Percentiles rank a stretch among this genome's conserved stretches.
Evolutionary conservation across 1,140 invertebrate species (phyloP).

Genomic region (Amyelois transitella): DNA sequence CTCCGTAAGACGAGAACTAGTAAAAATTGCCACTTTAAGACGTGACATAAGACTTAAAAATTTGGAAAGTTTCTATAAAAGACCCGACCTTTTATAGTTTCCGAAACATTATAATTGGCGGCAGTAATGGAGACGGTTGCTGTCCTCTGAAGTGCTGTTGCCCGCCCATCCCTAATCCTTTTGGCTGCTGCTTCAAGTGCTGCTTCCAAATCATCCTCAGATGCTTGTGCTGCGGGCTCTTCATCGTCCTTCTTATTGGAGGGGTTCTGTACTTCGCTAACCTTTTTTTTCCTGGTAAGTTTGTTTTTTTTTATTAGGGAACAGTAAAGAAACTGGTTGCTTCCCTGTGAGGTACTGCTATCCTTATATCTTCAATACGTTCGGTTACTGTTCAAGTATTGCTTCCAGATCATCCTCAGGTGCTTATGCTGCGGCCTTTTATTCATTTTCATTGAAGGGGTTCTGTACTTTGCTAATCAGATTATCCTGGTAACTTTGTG

Average conservation of each 20-base stretch:
- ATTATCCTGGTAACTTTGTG: conserved; percentile 28
- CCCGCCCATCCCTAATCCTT: conserved; percentile 29
- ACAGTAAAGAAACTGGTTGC: conserved; percentile 17
- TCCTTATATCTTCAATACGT: conserved; percentile 27
- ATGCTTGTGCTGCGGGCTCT: conserved; percentile 24
- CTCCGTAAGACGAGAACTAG: too few relatives aligned
- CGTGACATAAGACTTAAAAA: too few relatives aligned
- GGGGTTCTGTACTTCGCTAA: conserved; percentile 25
- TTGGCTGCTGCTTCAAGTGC: conserved; percentile 27
- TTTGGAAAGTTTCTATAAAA: not conserved
- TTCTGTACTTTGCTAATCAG: conserved; percentile 23
- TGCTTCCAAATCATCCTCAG: conserved; percentile 24
- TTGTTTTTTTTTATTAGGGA: conserved; percentile 15
- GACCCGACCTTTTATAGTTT: conserved; percentile 18
- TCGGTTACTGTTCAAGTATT: conserved; percentile 29
- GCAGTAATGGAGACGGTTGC: conserved; percentile 18
- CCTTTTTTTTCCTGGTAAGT: conserved; percentile 28
- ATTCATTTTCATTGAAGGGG: conserved; percentile 14
- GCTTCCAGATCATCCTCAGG: conserved; percentile 22
- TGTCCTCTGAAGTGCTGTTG: conserved; percentile 7
- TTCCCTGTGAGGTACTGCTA: conserved; percentile 7
- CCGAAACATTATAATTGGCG: conserved; percentile 35
- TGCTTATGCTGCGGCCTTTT: conserved; percentile 27
- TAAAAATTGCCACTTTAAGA: too few relatives aligned
- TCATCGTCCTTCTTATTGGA: conserved; percentile 19